phyloP scores from a whole-genome alignment of 1,140 invertebrate genomes.

The Tetragonula clypearis region DNA sequence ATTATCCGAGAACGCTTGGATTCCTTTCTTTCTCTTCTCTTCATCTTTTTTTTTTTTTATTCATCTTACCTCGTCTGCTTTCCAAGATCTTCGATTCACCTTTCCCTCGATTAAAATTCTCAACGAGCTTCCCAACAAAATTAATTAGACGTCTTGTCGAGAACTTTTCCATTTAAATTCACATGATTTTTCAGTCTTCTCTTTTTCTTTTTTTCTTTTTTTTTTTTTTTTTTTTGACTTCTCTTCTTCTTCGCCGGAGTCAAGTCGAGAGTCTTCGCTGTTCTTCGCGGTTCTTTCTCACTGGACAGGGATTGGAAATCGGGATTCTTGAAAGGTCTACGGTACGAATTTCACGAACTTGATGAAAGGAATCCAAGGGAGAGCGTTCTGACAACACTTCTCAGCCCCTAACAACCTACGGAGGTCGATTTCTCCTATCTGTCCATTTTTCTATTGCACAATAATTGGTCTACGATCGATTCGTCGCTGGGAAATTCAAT shows the following conservation, averaged over 20 bases:
- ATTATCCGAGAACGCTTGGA: not conserved
- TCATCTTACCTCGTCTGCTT: not conserved
- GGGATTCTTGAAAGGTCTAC: not conserved
- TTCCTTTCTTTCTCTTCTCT: not conserved
- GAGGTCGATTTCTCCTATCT: not conserved
- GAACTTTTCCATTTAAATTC: not conserved
- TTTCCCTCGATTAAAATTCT: not conserved
- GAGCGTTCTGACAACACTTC: not conserved
- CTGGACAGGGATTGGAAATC: not conserved
- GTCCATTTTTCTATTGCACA: not conserved
- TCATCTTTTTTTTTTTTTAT: no score
- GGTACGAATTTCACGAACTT: not conserved
- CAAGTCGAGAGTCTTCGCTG: not conserved
- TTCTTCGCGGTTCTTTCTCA: not conserved
- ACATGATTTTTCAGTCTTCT: no score
- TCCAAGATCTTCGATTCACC: not conserved
- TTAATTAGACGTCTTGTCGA: not conserved
- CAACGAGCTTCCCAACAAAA: not conserved
- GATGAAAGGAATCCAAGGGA: conserved; percentile 32
- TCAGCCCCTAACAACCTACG: not conserved
- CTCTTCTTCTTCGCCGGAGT: not conserved
- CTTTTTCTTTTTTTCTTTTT: no score
- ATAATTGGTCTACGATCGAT: not conserved
- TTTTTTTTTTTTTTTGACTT: not conserved
- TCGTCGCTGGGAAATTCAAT: not conserved